Percentiles rank a stretch among this genome's conserved stretches.
Conservation (phyloP, 92 coral and sea anemone species). For the Siderastrea siderea region DNA sequence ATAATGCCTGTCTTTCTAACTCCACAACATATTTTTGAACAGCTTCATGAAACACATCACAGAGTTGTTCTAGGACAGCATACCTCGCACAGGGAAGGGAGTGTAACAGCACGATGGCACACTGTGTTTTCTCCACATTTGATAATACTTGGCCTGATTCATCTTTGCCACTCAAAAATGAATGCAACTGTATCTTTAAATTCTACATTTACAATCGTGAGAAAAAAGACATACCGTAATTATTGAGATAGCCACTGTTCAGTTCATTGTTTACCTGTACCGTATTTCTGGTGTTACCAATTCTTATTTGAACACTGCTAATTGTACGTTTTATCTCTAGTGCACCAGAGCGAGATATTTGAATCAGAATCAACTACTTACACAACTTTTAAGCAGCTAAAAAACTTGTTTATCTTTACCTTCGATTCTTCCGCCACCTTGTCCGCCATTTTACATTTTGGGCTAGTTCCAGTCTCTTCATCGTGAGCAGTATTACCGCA, state of each 20-base stretch:
- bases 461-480: constrained; percentile 44
- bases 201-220: constrained; percentile 26
- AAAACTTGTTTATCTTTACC: background rate
- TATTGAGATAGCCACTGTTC: background rate
- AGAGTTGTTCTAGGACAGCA: constrained; percentile 96
- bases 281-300: too few species aligned
- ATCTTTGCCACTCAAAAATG: constrained; percentile 84
- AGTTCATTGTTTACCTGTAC: too few species aligned
- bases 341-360: background rate
- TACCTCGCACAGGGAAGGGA: constrained; percentile 97
- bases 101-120: constrained; percentile 87
- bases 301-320: too few species aligned
- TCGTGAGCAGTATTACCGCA: constrained; percentile 14
- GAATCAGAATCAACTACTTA: background rate
- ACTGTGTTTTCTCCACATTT: constrained; percentile 82
- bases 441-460: constrained; percentile 73
- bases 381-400: background rate
- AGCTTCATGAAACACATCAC: constrained; percentile 97
- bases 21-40: constrained; percentile 94
- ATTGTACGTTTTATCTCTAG: background rate
- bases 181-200: constrained; percentile 74
- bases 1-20: constrained; percentile 87
- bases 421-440: constrained; percentile 33
- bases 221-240: background rate
- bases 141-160: constrained; percentile 66